Percentiles rank a stretch among this genome's conserved stretches.
Evolutionary conservation across 2,797 vertebrate species (phyloP).

Genomic region (Malacoraja senta): DNA sequence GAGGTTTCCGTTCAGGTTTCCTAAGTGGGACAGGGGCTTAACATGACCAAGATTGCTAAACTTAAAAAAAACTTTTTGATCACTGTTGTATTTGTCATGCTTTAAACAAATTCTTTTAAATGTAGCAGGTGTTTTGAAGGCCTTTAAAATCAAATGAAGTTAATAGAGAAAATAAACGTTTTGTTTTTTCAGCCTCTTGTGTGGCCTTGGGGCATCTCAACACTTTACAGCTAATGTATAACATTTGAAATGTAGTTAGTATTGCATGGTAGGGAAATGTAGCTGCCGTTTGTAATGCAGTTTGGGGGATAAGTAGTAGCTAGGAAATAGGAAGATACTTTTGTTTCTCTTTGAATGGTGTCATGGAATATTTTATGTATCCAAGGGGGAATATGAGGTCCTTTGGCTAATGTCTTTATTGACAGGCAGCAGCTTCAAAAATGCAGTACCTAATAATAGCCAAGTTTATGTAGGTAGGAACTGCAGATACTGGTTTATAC

Average conservation of each 20-base stretch:
- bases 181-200: neutral
- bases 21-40: too few species aligned
- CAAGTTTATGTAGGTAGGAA: neutral
- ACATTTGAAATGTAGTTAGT: neutral
- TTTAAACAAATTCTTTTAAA: neutral
- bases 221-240: neutral
- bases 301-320: neutral
- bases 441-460: neutral
- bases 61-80: neutral
- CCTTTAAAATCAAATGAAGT: neutral
- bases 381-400: neutral
- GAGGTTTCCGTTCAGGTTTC: too few species aligned
- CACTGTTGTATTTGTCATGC: too few species aligned
- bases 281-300: neutral
- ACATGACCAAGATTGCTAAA: neutral
- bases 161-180: neutral
- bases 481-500: too few species aligned
- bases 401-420: neutral
- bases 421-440: neutral
- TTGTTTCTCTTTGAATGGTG: neutral
- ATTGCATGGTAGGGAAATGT: neutral
- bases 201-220: neutral
- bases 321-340: neutral
- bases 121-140: neutral
- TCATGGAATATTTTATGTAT: neutral